Base-by-base conservation (phyloP, 2,888 invertebrate genomes). In the Rotaria socialis region DNA sequence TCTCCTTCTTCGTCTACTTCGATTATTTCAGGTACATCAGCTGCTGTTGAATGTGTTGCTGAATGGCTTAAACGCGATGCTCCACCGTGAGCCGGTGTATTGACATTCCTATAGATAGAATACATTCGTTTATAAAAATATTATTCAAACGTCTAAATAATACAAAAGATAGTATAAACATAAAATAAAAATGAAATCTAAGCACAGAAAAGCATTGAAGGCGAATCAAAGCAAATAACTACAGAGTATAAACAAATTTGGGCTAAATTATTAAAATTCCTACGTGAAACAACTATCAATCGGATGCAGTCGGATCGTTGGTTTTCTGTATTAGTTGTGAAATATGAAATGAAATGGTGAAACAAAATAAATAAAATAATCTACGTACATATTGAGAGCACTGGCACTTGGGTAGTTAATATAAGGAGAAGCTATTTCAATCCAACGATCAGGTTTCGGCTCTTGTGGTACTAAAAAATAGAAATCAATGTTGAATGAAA, bases 351-450 rank as follows among this genome's bases (percentile, higher is more conserved):
- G 19, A 19, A 67, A 67, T 67, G 11, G 27, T 60, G 1, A 41
- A 35, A 27, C 7, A 35, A 35, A 67, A 41, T 35, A 6, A 35
- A 41, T 16, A 67, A 2, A 1, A 8, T 22, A 1, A 8, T 22
- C 14, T 35, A 67, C 67, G 19, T 67, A 67, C 67, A 67, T 67
- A 35, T 67, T 67, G 16, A 67, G 35, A 6, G 35, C 67, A 22
- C 85, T 56, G 24, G 55, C 35, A 67, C 35, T 19, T 35, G 67
- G 67, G 88, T 90, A 91, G 88, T 90, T 90, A 75, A 91, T 89
- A 89, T 90, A 91, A 16, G 91, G 90, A 27, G 91, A 90, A 19
- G 89, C 89, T 14, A 91, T 89, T 88, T 91, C 90, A 27, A 91
- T 52, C 88, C 90, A 90, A 87, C 90, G 89, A 75, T 91, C 90